phyloP scores from a whole-genome alignment of 2,888 invertebrate species.

The Lasioglossum morio region DNA sequence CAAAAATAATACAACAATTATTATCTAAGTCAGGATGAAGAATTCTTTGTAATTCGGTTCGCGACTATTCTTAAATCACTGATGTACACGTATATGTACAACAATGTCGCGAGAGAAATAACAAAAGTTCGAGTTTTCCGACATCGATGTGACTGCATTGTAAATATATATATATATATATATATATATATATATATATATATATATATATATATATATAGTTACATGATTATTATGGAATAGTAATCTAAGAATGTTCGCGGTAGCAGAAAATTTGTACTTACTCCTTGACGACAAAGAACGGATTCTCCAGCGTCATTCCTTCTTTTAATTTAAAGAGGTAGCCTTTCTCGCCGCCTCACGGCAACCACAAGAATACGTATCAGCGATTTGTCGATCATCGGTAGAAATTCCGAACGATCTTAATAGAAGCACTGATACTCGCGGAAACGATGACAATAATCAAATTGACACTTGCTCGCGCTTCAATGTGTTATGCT shows the following conservation, averaged over 20 bases:
- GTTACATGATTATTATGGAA: background rate
- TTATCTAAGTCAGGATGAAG: background rate
- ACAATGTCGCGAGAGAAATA: constrained; percentile 25
- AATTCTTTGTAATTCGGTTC: constrained; percentile 34
- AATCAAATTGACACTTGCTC: constrained; percentile 71
- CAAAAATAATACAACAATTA: background rate
- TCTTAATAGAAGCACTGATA: constrained; percentile 47
- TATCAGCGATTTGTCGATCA: constrained; percentile 76
- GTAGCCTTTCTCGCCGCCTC: constrained; percentile 81
- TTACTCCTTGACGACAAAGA: constrained; percentile 99
- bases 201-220: too few species aligned
- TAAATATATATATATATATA: background rate
- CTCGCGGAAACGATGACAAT: constrained; percentile 44
- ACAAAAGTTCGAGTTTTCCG: constrained; percentile 28
- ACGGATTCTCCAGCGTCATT: constrained; percentile 99
- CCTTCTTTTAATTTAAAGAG: constrained; percentile 87
- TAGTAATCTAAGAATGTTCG: background rate
- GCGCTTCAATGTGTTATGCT: constrained; percentile 57
- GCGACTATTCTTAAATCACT: constrained; percentile 41
- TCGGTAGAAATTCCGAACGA: constrained; percentile 74
- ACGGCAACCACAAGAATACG: constrained; percentile 78
- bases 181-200: too few species aligned
- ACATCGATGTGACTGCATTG: background rate
- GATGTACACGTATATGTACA: constrained; percentile 12
- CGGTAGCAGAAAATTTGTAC: constrained; percentile 83